These are phyloP conservation scores for Leptopilina clavipes DNA, from an alignment of 1,140 invertebrate genomes.

Conservation along the genomic window DNA sequence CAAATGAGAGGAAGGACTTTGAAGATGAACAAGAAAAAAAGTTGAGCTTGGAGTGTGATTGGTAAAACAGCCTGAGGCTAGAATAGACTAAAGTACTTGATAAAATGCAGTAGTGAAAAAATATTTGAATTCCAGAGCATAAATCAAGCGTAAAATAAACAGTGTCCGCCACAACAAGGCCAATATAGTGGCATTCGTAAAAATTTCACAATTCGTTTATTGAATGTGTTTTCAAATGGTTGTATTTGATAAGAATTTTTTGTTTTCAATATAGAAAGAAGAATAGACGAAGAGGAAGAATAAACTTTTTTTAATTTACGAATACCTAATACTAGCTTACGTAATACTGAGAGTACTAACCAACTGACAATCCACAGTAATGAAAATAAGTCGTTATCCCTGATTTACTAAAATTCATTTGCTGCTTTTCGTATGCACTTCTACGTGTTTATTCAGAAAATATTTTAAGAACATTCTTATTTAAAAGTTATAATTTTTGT, in stretches of 20 bases:
- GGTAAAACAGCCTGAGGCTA: background rate
- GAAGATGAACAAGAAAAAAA: background rate
- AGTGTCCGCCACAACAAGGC: background rate
- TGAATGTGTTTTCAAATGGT: background rate
- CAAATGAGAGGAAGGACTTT: background rate
- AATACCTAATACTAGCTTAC: background rate
- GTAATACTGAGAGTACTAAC: background rate
- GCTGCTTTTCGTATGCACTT: too few species aligned
- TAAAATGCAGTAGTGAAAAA: background rate
- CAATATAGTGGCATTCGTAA: background rate
- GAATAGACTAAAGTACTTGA: background rate
- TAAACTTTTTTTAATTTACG: background rate
- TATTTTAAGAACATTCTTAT: too few species aligned
- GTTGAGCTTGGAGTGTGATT: background rate
- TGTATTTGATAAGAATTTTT: background rate
- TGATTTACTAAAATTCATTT: background rate
- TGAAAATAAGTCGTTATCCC: background rate
- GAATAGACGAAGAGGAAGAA: too few species aligned
- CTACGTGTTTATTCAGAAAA: too few species aligned
- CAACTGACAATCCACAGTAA: background rate
- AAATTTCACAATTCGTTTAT: background rate
- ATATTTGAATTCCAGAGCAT: background rate
- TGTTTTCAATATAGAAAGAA: background rate
- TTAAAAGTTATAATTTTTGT: too few species aligned
- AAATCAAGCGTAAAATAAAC: background rate